Base-by-base conservation (phyloP, 2,113 vertebrate genomes). In the Trichechus manatus region DNA sequence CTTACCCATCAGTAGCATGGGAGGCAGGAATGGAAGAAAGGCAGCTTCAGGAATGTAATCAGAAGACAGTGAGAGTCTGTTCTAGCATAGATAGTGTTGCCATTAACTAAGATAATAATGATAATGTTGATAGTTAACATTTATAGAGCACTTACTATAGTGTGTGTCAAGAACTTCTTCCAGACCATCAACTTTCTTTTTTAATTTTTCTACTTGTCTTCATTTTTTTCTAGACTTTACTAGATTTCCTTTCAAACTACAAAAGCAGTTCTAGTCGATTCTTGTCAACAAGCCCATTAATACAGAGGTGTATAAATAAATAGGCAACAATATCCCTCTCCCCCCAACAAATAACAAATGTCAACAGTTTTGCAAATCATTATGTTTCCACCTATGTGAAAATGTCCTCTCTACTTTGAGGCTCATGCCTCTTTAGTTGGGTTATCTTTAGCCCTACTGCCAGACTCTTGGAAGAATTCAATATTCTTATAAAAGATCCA, bases 251-350 rank as follows among this genome's bases (percentile, higher is more conserved):
- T 92, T 88, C 44, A 83, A 50, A 88, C 63, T 80, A 72, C 39
- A 61, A 95, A 80, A 80, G 81, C 39, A 86, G 72, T 87, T 87
- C 42, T 87, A 64, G 59, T 81, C 64, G 33, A 25, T 66, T n/a
- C 59, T 61, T 61, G 19, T 61, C n/a, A n/a, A 83, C 84, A 68
- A 72, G 84, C 59, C 44, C 77, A 33, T 83, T 44, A 59, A 66
- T 83, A 36, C 8, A 66, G 31, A 75, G 39, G 25, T 88, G 17
- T 59, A 75, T 68, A 77, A 81, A 59, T 92, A 81, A 66, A 92
- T 36, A 92, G n/a, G n/a, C 44, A 87, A 64, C 29, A 13, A 72
- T 42, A 75, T 47, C 36, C 61, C 84, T 44, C 36, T 68, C 61
- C 59, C 59, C 59, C 17, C 84, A 75, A 66, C 64, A 81, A 95